Percentiles rank a stretch among this genome's conserved stretches.
Evolutionary conservation across 2,888 invertebrate species (phyloP).

Genomic region (Coelopa pilipes): DNA sequence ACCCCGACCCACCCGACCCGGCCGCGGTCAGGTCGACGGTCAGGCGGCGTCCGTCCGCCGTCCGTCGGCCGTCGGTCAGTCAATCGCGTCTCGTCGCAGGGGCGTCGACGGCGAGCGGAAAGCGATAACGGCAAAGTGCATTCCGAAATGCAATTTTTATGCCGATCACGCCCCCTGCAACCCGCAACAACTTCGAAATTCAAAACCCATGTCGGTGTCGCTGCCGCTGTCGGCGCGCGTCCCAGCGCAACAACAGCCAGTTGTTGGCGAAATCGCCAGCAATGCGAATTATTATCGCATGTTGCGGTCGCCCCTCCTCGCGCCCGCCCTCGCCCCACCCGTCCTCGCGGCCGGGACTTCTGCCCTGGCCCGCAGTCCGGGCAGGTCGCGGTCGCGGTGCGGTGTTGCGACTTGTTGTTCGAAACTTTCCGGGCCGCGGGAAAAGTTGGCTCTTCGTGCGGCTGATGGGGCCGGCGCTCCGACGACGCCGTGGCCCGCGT

Average conservation of each 20-base stretch:
- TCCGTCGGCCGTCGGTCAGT: not conserved
- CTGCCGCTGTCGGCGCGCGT: not conserved
- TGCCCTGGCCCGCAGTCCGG: too few species aligned
- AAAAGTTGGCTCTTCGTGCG: constrained; percentile 17
- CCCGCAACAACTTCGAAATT: constrained; percentile 23
- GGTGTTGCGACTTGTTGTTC: constrained; percentile 12
- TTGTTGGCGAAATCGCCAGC: constrained; percentile 41
- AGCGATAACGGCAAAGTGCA: constrained; percentile 28
- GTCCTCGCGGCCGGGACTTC: too few species aligned
- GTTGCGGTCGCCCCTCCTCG: constrained; percentile 33
- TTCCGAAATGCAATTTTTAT: constrained; percentile 38
- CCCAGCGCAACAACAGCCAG: constrained; percentile 39
- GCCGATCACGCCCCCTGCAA: constrained; percentile 34
- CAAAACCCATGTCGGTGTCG: constrained; percentile 5
- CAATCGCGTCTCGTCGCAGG: not conserved
- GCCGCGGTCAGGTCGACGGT: not conserved
- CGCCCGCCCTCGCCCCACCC: too few species aligned
- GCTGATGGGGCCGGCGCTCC: not conserved
- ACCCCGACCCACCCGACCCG: constrained; percentile 5
- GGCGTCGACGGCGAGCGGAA: not conserved
- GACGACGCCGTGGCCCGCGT: not conserved
- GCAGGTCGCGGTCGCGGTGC: constrained; percentile 29
- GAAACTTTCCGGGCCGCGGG: constrained; percentile 26
- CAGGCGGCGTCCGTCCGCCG: not conserved
- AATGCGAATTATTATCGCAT: constrained; percentile 40